Evolutionary conservation across 1,140 invertebrate genomes (phyloP).

Genomic region (Armadillidium nasatum): DNA sequence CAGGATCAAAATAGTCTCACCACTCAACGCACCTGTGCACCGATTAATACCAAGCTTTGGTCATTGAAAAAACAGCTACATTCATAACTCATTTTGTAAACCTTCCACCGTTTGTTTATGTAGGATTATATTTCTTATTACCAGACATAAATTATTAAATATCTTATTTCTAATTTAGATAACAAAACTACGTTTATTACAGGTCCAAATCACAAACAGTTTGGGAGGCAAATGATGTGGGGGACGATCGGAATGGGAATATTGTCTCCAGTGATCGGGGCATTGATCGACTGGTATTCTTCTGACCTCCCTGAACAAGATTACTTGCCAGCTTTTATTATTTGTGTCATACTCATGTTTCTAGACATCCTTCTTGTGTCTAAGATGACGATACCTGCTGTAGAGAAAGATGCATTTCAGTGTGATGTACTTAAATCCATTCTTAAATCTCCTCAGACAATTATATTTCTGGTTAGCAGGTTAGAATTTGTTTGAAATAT

Average conservation of each 20-base stretch:
- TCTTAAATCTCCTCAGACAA: conserved; percentile 58
- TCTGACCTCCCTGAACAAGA: conserved; percentile 55
- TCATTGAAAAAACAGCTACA: too few species aligned
- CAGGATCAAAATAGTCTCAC: too few species aligned
- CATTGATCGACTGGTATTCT: conserved; percentile 30
- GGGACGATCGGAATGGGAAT: conserved; percentile 37
- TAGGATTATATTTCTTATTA: too few species aligned
- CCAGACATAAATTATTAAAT: too few species aligned
- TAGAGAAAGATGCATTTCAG: conserved; percentile 37
- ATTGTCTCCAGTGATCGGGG: conserved; percentile 20
- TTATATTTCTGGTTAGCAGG: conserved; percentile 69
- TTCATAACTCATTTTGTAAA: too few species aligned
- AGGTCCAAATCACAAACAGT: conserved; percentile 29
- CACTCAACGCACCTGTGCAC: too few species aligned
- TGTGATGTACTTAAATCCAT: conserved; percentile 56
- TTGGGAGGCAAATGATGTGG: conserved; percentile 36
- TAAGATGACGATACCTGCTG: conserved; percentile 30
- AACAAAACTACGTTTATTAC: too few species aligned
- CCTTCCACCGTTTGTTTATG: too few species aligned
- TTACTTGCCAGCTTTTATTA: conserved; percentile 69
- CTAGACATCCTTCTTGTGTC: conserved; percentile 29
- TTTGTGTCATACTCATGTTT: conserved; percentile 62
- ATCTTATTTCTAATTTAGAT: too few species aligned
- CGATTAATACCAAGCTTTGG: too few species aligned
- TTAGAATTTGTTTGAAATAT: conserved; percentile 38